These are phyloP conservation scores for Colaptes auratus DNA, from an alignment of 2,113 vertebrate species.

Conservation along the genomic window DNA sequence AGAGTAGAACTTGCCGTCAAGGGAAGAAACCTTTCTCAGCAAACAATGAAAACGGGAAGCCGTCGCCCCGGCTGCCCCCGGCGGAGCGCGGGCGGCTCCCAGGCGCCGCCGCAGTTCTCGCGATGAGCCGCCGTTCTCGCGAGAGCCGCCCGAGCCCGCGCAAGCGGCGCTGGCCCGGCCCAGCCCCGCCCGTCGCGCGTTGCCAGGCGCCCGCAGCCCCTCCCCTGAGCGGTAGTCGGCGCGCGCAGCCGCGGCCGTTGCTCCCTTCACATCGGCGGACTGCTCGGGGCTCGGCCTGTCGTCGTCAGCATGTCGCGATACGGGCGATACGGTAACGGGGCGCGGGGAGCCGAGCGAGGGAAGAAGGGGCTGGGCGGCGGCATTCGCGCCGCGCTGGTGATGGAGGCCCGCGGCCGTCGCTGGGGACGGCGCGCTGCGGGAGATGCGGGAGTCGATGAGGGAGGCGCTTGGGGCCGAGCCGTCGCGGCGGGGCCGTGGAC, in stretches of 20 bases:
- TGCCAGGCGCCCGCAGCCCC: not conserved
- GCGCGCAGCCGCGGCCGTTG: not conserved
- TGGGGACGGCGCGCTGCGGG: fast-evolving
- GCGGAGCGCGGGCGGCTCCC: too few relatives aligned
- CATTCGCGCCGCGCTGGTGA: too few relatives aligned
- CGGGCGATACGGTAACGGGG: not conserved
- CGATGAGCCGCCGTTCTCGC: not conserved
- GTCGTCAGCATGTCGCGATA: constrained; percentile 14
- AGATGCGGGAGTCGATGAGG: not conserved
- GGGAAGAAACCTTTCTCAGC: too few relatives aligned
- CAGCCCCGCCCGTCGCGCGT: not conserved
- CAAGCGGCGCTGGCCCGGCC: fast-evolving
- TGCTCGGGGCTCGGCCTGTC: fast-evolving
- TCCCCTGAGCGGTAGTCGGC: too few relatives aligned
- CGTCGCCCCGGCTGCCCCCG: too few relatives aligned
- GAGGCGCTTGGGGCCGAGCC: fast-evolving
- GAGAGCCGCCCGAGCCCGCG: not conserved
- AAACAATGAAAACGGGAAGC: too few relatives aligned
- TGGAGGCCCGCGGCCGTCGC: fast-evolving
- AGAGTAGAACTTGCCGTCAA: too few relatives aligned
- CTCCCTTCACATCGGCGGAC: not conserved
- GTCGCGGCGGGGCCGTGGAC: too few relatives aligned
- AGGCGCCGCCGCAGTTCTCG: too few relatives aligned
- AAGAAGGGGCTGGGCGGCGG: not conserved
- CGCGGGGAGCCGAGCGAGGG: fast-evolving